A percentile compares a stretch with the other conserved stretches of the same genome.
These are phyloP conservation scores for Cebidichthys violaceus DNA, from an alignment of 2,113 vertebrate genomes.

Conservation along the genomic window DNA sequence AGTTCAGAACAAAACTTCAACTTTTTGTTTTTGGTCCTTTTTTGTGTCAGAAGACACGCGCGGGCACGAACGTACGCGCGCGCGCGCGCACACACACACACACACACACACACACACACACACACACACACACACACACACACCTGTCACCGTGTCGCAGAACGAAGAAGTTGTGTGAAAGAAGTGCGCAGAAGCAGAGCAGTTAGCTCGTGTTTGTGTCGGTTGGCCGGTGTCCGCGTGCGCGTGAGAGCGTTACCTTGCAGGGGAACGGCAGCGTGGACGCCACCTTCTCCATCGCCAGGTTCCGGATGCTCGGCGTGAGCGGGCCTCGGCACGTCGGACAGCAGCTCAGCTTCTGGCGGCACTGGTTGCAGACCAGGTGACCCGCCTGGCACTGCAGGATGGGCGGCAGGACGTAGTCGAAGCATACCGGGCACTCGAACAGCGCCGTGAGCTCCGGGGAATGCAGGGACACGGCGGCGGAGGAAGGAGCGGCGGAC, in stretches of 20 bases:
- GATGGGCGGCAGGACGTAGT: constrained; percentile 87
- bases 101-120: too few relatives aligned
- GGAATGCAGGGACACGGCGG: constrained; percentile 64
- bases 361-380: constrained; percentile 85
- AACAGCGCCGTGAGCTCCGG: constrained; percentile 84
- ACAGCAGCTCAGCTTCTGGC: constrained; percentile 86
- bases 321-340: constrained; percentile 85
- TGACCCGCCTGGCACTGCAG: constrained; percentile 86
- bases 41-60: too few relatives aligned
- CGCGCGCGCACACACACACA: too few relatives aligned
- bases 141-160: not conserved
- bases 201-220: not conserved
- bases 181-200: too few relatives aligned
- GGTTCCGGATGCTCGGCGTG: constrained; percentile 85
- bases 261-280: constrained; percentile 85
- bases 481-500: constrained; percentile 55
- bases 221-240: not conserved
- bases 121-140: too few relatives aligned
- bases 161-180: not conserved
- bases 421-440: constrained; percentile 86
- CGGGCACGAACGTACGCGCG: too few relatives aligned
- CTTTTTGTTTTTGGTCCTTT: too few relatives aligned
- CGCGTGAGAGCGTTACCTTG: constrained; percentile 71
- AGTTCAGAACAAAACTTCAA: too few relatives aligned
- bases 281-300: constrained; percentile 87